Conservation (phyloP, 2,888 invertebrate species). For the Caenorhabditis becei region DNA sequence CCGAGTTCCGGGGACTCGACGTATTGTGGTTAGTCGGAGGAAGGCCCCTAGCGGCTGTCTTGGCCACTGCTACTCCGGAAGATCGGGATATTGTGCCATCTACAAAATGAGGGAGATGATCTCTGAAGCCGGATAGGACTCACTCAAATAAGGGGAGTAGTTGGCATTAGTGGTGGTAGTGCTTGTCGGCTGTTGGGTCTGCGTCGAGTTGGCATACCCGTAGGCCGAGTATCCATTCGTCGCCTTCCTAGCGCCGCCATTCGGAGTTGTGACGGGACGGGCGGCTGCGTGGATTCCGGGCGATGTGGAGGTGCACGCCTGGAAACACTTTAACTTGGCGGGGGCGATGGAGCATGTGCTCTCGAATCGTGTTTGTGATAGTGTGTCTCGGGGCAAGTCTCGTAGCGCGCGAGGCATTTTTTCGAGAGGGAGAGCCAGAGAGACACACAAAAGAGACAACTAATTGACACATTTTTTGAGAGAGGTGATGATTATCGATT, state of each 20-base stretch:
- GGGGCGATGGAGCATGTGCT: constrained; percentile 48
- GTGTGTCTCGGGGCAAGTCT: constrained; percentile 10
- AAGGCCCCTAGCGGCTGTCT: constrained; percentile 24
- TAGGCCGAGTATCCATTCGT: constrained; percentile 46
- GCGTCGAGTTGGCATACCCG: constrained; percentile 43
- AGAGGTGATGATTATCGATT: constrained; percentile 10
- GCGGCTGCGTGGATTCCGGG: constrained; percentile 48
- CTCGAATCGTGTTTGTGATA: constrained; percentile 51
- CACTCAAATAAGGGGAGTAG: constrained; percentile 58
- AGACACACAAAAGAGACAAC: constrained; percentile 48
- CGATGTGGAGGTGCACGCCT: constrained; percentile 55
- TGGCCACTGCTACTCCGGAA: constrained; percentile 39
- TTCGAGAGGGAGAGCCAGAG: constrained; percentile 22
- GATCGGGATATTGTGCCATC: constrained; percentile 58
- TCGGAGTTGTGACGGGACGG: constrained; percentile 33
- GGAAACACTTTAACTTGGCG: constrained; percentile 8
- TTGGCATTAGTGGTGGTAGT: constrained; percentile 48
- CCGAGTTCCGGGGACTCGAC: constrained; percentile 65
- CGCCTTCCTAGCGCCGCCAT: constrained; percentile 37
- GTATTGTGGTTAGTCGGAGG: constrained; percentile 46
- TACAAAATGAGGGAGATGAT: constrained; percentile 13
- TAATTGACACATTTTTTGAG: constrained; percentile 58
- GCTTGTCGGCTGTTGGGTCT: constrained; percentile 31
- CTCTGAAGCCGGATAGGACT: constrained; percentile 32
- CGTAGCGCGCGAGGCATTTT: constrained; percentile 37